Evolutionary conservation across 2,888 invertebrate species (phyloP), one percentile per base, ranked within the genome.

Genomic region (Coleophora deauratella): DNA sequence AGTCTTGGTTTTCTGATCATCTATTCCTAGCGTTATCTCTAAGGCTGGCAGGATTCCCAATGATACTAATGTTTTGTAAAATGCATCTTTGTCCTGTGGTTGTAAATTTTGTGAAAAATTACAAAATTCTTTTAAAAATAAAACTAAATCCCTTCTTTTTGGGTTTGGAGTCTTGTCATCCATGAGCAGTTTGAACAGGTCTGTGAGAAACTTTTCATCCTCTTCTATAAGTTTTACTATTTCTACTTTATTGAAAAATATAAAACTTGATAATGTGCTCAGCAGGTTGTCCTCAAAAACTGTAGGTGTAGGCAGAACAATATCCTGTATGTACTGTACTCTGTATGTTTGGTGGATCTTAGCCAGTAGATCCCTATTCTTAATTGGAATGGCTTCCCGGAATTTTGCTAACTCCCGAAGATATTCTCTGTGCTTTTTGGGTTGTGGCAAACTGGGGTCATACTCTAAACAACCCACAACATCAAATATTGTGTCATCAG

Each of bases 291-390:
- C 99, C 74, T 99, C 99, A 81, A 99, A 99, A 60, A 99, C 96
- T 55, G 98, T 98, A 9, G 99, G 99, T 37, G 99, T 97, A 15
- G 99, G 99, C 69, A 99, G 88, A 62, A 99, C 99, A 61, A 99
- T 98, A 85, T 99, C 99, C 72, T 96, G 95, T 64, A 99, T 98
- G 84, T 99, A 99, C 87, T 99, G 99, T 66, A 99, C 98, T 76
- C 99, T 91, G 86, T 98, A 99, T 42, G 99, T 99, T 86, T 99
- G 99, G 86, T 99, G 99, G 59, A 99, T 99, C 89, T 99, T 99
- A 42, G 96, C 94, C 59, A 97, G 87, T 54, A 99, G 89, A 84
- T 99, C 99, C 51, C 91, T 90, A 80, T 98, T 98, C 66, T 94
- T 93, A 47, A 99, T 98, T 43, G 98, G 97, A 65, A 99, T 95